Conservation (phyloP, 2,888 invertebrate species). For the Halictus quadricinctus region DNA sequence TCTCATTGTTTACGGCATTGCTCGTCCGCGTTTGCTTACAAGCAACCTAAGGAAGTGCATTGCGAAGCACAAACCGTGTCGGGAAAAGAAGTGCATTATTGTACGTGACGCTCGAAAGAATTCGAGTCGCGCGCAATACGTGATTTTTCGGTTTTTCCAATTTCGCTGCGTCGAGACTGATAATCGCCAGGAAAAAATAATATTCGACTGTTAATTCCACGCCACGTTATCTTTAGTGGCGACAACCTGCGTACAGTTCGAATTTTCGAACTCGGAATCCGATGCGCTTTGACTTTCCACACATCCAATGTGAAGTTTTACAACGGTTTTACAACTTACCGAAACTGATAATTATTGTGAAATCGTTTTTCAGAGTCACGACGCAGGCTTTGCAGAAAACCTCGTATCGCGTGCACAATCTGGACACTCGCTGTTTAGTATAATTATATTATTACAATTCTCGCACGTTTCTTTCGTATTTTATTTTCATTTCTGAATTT, state of each 20-base stretch:
- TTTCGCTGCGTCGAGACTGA: not conserved
- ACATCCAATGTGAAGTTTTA: not conserved
- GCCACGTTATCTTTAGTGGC: conserved; percentile 3
- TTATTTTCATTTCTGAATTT: not conserved
- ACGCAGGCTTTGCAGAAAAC: not conserved
- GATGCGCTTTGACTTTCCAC: not conserved
- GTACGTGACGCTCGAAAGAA: conserved; percentile 30
- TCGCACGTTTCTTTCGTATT: no score
- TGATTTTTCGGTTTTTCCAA: conserved; percentile 28
- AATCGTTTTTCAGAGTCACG: not conserved
- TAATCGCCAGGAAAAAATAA: conserved; percentile 26
- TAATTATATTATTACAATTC: not conserved
- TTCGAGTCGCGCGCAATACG: conserved; percentile 6
- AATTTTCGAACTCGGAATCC: not conserved
- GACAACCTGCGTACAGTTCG: not conserved
- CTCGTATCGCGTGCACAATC: not conserved
- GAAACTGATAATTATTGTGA: not conserved
- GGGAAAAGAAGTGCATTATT: conserved; percentile 3
- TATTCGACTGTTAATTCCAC: not conserved
- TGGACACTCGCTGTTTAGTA: no score
- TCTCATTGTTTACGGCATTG: not conserved
- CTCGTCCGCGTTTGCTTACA: not conserved
- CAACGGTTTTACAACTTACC: not conserved
- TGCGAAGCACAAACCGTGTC: not conserved
- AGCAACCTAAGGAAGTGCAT: not conserved